phyloP scores from a whole-genome alignment of 2,113 vertebrate species.

The Crocuta crocuta region DNA sequence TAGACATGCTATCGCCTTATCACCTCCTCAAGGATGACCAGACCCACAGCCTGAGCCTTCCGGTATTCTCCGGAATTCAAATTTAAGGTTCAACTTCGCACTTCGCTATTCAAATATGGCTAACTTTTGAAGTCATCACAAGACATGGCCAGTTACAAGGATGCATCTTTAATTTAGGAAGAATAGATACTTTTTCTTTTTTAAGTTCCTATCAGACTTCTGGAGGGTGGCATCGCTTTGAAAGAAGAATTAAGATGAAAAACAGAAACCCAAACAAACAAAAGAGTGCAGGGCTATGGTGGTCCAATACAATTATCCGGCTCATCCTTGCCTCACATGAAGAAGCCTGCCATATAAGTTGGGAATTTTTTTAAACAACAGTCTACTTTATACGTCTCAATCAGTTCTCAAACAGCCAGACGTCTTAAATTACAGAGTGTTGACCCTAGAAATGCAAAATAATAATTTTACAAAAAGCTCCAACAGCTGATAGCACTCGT shows the following conservation, averaged over 20 bases:
- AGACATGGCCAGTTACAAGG: neutral
- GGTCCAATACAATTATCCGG: neutral
- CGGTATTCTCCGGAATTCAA: neutral
- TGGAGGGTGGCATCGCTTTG: neutral
- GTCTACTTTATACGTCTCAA: neutral
- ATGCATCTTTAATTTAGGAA: neutral
- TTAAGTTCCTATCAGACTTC: neutral
- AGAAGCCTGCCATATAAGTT: neutral
- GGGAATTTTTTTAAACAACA: neutral
- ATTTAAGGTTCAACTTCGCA: neutral
- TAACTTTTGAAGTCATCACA: neutral
- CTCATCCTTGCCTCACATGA: neutral
- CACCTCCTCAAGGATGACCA: neutral
- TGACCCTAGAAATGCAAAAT: neutral
- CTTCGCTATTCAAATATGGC: neutral
- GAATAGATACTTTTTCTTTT: neutral
- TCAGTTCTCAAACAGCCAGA: neutral
- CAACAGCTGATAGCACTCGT: neutral
- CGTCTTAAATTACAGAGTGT: neutral
- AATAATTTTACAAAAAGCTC: neutral
- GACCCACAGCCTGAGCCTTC: neutral
- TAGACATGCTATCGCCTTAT: neutral
- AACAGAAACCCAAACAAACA: neutral
- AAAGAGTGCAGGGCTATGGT: neutral
- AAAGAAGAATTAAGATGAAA: conserved; percentile 3